Evolutionary conservation across 1,140 invertebrate species (phyloP), one percentile per base, ranked within the genome.

Genomic region (Littorina saxatilis): DNA sequence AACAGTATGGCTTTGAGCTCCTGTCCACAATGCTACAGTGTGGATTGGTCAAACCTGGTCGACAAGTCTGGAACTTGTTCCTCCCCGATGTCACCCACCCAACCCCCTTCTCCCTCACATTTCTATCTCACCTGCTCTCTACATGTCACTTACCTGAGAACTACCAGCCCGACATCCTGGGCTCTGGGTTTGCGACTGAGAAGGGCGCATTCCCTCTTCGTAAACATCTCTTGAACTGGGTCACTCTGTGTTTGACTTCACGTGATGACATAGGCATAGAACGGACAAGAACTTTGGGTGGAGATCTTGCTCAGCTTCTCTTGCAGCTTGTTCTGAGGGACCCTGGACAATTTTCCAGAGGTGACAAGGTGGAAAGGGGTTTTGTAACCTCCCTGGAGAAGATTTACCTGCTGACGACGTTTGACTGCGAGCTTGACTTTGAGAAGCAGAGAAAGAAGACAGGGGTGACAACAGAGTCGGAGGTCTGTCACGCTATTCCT

Each of bases 51-150:
- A 27, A 17, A 11, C 83, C 84, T 27, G 74, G 77, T 3, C 83
- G 83, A 77, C 84, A 85, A 32, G 78, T 88, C 2, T 89, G 88
- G 88, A 86, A 83, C 39, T 75, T 88, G 27, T 89, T 89, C 40
- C 75, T 86, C 0, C 79, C 85, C 17, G 79, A 78, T 32, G 80
- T 84, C 5, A 80, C 79, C 32, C 40, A 37, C n/a, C 84, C 86
- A 0, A 85, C 74, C 0, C 47, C 79, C 15, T 68, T 76, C 20
- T 80, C 87, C 63, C 78, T 86, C 61, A 32, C 83, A 11, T 86
- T 87, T 35, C 81, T 89, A 29, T 43, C 80, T 13, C 32, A 68
- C 17, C 78, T 75, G 4, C 79, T 83, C 13, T 63, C 76, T 58
- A 61, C 37, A 13, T 50, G 79, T 61, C 80, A 76, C 37, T 43